Percentiles rank a stretch among this genome's conserved stretches.
Evolutionary conservation across 2,113 vertebrate genomes (phyloP).

Genomic region (Psammodynastes pulverulentus): DNA sequence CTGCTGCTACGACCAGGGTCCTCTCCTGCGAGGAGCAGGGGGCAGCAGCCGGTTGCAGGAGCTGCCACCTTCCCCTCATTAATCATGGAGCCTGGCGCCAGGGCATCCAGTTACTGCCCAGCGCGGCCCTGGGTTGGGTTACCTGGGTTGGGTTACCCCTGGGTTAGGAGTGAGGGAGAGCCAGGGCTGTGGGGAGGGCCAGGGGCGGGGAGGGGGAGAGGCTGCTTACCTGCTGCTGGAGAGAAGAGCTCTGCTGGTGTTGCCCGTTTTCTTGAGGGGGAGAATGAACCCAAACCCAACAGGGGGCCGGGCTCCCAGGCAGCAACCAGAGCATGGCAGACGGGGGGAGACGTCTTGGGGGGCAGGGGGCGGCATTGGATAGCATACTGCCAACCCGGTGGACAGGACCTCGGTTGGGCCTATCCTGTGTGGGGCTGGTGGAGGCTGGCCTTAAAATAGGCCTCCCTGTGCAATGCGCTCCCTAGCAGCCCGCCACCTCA

Average conservation of each 20-base stretch:
- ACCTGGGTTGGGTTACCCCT: conserved; percentile 63
- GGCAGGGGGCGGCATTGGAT: neutral
- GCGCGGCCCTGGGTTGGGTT: conserved; percentile 30
- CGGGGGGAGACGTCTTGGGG: neutral
- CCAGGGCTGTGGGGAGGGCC: conserved; percentile 44
- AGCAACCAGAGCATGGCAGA: neutral
- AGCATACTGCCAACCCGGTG: neutral
- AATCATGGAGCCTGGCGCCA: conserved; percentile 72
- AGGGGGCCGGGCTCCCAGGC: neutral
- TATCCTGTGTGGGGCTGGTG: neutral
- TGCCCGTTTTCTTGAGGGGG: neutral
- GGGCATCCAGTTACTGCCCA: conserved; percentile 66
- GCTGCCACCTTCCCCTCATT: conserved; percentile 69
- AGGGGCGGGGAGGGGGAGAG: neutral
- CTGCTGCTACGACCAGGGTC: neutral
- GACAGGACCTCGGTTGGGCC: neutral
- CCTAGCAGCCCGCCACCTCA: neutral
- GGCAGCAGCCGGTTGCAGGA: conserved; percentile 46
- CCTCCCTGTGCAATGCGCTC: neutral
- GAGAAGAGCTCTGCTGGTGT: conserved; percentile 47
- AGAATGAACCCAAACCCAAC: neutral
- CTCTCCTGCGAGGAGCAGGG: neutral
- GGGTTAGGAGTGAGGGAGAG: neutral
- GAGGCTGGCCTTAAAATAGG: neutral
- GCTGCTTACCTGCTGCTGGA: conserved; percentile 46